phyloP scores from a whole-genome alignment of 2,797 vertebrate species.

The Otolemur crassicaudatus region DNA sequence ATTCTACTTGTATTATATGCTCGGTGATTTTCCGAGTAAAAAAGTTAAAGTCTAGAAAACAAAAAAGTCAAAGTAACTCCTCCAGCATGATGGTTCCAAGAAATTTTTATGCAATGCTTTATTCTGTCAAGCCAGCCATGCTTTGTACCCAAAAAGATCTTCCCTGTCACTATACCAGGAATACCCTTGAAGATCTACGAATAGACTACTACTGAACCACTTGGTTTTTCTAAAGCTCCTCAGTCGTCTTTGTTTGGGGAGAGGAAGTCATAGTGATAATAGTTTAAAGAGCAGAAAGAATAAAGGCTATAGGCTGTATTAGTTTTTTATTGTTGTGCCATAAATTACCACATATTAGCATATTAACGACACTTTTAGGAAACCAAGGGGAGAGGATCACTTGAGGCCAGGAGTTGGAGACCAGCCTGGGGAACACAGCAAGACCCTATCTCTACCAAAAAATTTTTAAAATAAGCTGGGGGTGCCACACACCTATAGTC shows the following conservation, averaged over 20 bases:
- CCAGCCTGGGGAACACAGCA: neutral
- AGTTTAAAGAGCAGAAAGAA: constrained; percentile 9
- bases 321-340: neutral
- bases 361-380: neutral
- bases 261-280: neutral
- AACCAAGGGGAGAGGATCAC: neutral
- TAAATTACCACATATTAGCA: constrained; percentile 19
- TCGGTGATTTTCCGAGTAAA: constrained; percentile 3
- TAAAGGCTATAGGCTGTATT: neutral
- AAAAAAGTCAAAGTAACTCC: neutral
- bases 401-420: neutral
- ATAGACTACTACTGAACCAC: neutral
- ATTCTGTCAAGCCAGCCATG: neutral
- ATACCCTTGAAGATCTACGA: constrained; percentile 1
- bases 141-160: constrained; percentile 28
- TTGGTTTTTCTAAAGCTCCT: neutral
- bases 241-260: neutral
- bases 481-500: neutral
- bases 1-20: neutral
- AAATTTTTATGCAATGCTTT: constrained; percentile 29
- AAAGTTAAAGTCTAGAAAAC: constrained; percentile 51
- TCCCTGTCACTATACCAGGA: constrained; percentile 20
- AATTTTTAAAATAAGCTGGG: neutral
- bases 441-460: neutral
- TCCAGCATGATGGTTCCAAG: neutral